Evolutionary conservation across 2,113 vertebrate species (phyloP), one percentile per base, ranked within the genome.

Genomic region (Eulacestoma nigropectus): DNA sequence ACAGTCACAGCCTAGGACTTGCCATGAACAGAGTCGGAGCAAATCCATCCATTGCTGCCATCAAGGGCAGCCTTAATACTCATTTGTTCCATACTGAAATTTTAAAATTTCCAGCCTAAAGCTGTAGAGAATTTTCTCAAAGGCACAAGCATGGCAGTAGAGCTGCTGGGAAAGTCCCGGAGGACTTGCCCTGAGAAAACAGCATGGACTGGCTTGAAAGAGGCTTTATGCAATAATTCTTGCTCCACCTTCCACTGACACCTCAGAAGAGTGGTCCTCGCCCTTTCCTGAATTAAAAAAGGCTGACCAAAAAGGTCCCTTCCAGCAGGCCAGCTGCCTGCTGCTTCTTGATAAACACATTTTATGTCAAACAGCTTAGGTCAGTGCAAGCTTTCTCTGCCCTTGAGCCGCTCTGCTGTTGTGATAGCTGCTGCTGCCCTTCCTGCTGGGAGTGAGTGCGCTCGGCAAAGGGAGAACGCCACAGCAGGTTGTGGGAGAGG

Each of bases 1-100:
- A 52, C 13, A 52, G 12, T 60, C 25, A 56, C 16, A 80, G 17
- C 20, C 21, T 53, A 41, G 49, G 62, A 25, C 33, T 60, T 49
- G 52, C 4, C 50, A 7, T 65, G 42, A 68, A 21, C 7, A 32
- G 68, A 62, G 39, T 47, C 44, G 60, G 37, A 80, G n/a, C 20
- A 85, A 76, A 70, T 60, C 42, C n/a, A 76, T 20, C 29, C 11
- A 11, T 41, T 1, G 1, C 69, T 82, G 42, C 42, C 72, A 6
- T 55, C 13, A 14, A 5, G 16, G 27, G 16, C 14, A 74, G 19
- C 30, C 46, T 69, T 42, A 39, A 82, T 50, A 27, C 62, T 69
- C 0, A 0, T 55, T 37, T 76, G 12, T 69, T 70, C 23, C 0
- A 0, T 35, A 26, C 4, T 30, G 47, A 74, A 63, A 9, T 25